phyloP scores from a whole-genome alignment of 2,797 vertebrate genomes.

The Odontamblyopus lacepedii region DNA sequence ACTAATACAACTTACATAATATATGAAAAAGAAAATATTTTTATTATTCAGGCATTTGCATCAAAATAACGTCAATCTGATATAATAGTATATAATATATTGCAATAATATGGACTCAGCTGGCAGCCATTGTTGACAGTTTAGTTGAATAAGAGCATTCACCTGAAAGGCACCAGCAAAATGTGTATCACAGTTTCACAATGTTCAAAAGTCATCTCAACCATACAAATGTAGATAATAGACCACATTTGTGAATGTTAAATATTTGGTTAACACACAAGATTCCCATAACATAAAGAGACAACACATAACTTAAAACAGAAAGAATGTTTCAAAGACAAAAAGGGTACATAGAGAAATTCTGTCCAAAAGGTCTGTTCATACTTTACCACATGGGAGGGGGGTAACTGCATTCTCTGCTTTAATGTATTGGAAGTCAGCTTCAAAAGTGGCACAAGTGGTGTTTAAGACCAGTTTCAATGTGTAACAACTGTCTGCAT shows the following conservation, averaged over 20 bases:
- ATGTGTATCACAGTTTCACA: slow-evolving; percentile 60
- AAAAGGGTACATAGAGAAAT: slow-evolving; percentile 51
- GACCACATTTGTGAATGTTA: slow-evolving; percentile 17
- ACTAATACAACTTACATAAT: slow-evolving; percentile 1
- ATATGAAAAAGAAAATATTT: slow-evolving; percentile 43
- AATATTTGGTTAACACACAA: slow-evolving; percentile 52
- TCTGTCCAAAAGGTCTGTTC: slow-evolving; percentile 48
- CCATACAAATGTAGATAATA: background rate
- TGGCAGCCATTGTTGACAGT: slow-evolving; percentile 63
- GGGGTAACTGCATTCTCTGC: slow-evolving; percentile 46
- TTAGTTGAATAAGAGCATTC: slow-evolving; percentile 55
- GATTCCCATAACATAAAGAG: slow-evolving; percentile 39
- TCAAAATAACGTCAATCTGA: slow-evolving; percentile 53
- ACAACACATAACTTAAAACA: slow-evolving; percentile 47
- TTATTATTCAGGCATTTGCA: slow-evolving; percentile 66
- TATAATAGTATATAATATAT: slow-evolving; percentile 28
- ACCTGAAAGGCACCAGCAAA: slow-evolving; percentile 71
- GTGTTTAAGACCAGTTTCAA: slow-evolving; percentile 50
- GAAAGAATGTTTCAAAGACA: slow-evolving; percentile 51
- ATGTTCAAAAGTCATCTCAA: slow-evolving; percentile 41
- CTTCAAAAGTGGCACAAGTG: slow-evolving; percentile 59
- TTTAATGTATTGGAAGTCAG: slow-evolving; percentile 31
- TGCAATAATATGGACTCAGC: slow-evolving; percentile 43
- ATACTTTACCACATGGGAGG: slow-evolving; percentile 48
- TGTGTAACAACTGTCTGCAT: slow-evolving; percentile 35